Conservation (phyloP, 2,113 vertebrate species). For the Fregata magnificens region DNA sequence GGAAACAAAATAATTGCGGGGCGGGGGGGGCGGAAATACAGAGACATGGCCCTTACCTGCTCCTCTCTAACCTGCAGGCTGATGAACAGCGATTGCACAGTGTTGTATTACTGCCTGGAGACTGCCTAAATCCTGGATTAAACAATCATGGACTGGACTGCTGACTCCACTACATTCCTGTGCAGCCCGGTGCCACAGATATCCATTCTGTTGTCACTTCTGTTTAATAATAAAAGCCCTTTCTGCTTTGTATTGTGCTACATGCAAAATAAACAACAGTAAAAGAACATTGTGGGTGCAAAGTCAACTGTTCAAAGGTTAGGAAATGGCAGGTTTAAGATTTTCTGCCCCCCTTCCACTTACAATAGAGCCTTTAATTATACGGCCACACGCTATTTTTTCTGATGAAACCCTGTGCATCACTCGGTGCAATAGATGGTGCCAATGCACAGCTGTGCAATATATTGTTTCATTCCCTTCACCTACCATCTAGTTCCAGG, state of each 20-base stretch:
- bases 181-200: background rate
- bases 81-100: background rate
- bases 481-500: background rate
- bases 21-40: background rate
- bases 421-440: background rate
- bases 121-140: slow-evolving; percentile 31
- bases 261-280: background rate
- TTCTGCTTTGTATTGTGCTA: background rate
- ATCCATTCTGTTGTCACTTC: slow-evolving; percentile 3
- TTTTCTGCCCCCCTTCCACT: background rate
- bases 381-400: background rate
- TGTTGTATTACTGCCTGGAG: background rate
- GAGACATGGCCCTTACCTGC: background rate
- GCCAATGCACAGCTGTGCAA: background rate
- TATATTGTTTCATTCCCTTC: background rate
- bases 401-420: background rate
- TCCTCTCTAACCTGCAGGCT: background rate
- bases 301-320: background rate
- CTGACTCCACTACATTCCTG: slow-evolving; percentile 33
- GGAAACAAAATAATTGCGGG: background rate
- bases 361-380: background rate
- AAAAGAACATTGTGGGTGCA: background rate
- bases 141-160: background rate
- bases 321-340: background rate
- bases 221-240: background rate